Evolutionary conservation across 2,797 vertebrate genomes (phyloP), one percentile per base, ranked within the genome.

Genomic region (Phataginus tetradactyla): DNA sequence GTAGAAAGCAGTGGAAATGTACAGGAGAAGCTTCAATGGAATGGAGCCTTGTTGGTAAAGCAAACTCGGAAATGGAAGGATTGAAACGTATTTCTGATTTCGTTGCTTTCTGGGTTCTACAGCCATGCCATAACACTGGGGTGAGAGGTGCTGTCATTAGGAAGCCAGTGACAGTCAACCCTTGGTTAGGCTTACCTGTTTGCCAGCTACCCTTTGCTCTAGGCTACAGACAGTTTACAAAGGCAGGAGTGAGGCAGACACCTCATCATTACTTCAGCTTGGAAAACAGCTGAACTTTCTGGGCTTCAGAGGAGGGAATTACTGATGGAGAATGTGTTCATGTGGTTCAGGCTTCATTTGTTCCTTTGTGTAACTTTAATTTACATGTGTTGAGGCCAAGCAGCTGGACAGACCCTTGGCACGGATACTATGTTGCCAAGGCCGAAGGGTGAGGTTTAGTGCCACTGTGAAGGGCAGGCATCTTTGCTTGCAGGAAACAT

Each of bases 331-430:
- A 71, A 21, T 68, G 77, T 64, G 45, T 61, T 77, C 25, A 0
- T 29, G 15, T 49, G 37, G 39, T 45, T 93, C 59, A n/a, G 59
- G 55, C 80, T 64, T 91, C 85, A 17, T 83, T 80, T 72, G 64
- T 42, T 93, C 86, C 49, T 81, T 96, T 86, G 20, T 90, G 18
- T 45, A 13, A 77, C 77, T 78, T 71, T 64, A 32, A 39, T 81
- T 93, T 90, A 49, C 42, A 37, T 55, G 89, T 95, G 71, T 78
- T 13, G 9, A 45, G 94, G 39, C 81, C 92, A 74, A 10, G 75
- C 87, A 68, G 59, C 78, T 78, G 81, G 92, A 63, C 32, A 14
- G 63, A 69, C 27, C 61, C 5, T 72, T 3, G 2, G 37, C 42
- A 79, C 53, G 86, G 39, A 69, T 10, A 21, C 90, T 69, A 21